Evolutionary conservation across 1,140 invertebrate genomes (phyloP).

Genomic region (Drosophila elegans): DNA sequence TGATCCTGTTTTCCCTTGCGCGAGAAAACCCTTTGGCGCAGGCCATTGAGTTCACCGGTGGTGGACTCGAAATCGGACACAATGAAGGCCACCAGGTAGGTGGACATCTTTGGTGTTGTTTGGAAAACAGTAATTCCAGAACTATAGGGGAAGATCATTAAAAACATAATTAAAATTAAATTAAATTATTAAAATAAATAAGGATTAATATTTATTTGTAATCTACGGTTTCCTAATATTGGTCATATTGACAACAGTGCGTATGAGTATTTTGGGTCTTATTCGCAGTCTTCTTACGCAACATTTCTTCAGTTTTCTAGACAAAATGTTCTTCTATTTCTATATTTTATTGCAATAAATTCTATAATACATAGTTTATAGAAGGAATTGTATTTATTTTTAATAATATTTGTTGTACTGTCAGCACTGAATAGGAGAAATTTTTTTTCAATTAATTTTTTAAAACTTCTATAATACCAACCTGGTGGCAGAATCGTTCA

Average conservation of each 20-base stretch:
- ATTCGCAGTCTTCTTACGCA: not conserved
- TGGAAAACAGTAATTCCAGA: conserved; percentile 62
- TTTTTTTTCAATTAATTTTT: no score
- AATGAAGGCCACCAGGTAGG: conserved; percentile 91
- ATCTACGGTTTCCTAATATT: no score
- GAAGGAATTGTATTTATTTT: no score
- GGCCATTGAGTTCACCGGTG: conserved; percentile 68
- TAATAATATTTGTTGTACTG: no score
- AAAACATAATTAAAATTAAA: not conserved
- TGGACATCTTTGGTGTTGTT: conserved; percentile 85
- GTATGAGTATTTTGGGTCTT: not conserved
- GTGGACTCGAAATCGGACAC: conserved; percentile 88
- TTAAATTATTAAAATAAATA: not conserved
- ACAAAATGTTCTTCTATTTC: no score
- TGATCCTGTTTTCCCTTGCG: conserved; percentile 62
- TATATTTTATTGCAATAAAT: no score
- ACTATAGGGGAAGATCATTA: conserved; percentile 1
- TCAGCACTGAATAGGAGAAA: no score
- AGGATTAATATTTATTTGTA: no score
- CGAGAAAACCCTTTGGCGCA: conserved; percentile 64
- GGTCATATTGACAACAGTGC: not conserved
- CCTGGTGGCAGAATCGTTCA: conserved; percentile 33
- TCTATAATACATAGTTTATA: no score
- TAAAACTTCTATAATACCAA: conserved; percentile 11
- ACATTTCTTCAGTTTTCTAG: no score